Conservation (phyloP, 2,888 invertebrate species). For the Melanchra persicariae region DNA sequence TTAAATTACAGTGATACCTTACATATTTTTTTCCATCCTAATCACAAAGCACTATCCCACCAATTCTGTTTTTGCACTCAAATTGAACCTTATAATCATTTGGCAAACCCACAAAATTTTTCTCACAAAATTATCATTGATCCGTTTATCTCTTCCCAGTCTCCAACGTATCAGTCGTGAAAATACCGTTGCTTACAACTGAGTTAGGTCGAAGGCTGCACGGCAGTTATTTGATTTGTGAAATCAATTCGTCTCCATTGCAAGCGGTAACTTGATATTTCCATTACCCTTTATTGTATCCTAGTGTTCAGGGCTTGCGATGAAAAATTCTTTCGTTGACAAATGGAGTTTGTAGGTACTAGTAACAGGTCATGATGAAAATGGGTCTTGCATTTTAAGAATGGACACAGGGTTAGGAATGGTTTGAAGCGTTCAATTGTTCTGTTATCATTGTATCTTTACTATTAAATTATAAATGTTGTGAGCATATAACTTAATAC, state of each 20-base stretch:
- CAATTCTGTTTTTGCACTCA: too few species aligned
- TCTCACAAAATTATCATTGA: background rate
- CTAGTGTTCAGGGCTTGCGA: constrained; percentile 39
- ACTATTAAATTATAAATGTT: too few species aligned
- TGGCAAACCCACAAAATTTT: background rate
- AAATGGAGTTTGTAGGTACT: constrained; percentile 28
- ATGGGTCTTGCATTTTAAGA: background rate
- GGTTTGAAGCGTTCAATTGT: background rate
- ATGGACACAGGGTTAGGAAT: too few species aligned
- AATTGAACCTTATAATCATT: too few species aligned
- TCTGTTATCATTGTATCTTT: background rate
- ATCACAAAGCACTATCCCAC: too few species aligned
- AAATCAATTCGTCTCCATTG: constrained; percentile 83
- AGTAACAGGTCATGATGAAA: background rate
- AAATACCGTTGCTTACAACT: constrained; percentile 29
- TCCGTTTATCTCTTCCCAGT: background rate
- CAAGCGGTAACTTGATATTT: constrained; percentile 83
- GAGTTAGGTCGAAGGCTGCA: constrained; percentile 58
- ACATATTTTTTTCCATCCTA: too few species aligned
- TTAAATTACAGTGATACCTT: too few species aligned
- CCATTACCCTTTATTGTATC: constrained; percentile 74
- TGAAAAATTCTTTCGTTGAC: constrained; percentile 37
- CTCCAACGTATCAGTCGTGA: constrained; percentile 2
- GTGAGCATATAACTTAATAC: too few species aligned
- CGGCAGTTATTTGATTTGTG: constrained; percentile 82